Conservation (phyloP, 2,888 invertebrate species). For the Plagodis dolabraria region DNA sequence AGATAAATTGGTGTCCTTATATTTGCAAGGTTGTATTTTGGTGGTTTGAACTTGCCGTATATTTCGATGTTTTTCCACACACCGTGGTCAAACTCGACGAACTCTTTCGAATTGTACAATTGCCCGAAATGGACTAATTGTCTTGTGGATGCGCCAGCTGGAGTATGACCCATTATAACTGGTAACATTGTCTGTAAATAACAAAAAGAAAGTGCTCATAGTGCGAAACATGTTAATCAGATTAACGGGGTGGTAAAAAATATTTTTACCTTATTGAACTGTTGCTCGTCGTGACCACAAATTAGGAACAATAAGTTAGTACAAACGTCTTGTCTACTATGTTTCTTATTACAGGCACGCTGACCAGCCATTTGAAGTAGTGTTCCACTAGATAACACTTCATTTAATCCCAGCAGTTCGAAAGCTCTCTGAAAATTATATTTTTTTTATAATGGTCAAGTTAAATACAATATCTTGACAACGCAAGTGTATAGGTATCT, state of each 20-base stretch:
- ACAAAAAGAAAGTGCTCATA: constrained; percentile 35
- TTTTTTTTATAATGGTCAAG: too few relatives aligned
- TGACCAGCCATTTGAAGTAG: constrained; percentile 79
- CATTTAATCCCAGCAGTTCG: constrained; percentile 72
- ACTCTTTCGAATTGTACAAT: constrained; percentile 71
- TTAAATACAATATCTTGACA: too few relatives aligned
- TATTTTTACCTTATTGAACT: constrained; percentile 77
- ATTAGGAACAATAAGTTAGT: constrained; percentile 86
- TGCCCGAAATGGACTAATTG: constrained; percentile 83
- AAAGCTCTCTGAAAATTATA: constrained; percentile 59
- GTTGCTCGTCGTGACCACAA: constrained; percentile 80
- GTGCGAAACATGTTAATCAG: too few relatives aligned
- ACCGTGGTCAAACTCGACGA: constrained; percentile 81
- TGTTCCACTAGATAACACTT: constrained; percentile 84
- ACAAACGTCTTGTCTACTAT: constrained; percentile 82
- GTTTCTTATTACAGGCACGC: constrained; percentile 76
- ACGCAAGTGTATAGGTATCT: too few relatives aligned
- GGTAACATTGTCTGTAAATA: constrained; percentile 76
- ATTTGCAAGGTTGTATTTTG: constrained; percentile 74
- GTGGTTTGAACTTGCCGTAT: constrained; percentile 80
- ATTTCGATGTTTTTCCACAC: constrained; percentile 63
- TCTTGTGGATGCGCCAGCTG: constrained; percentile 78
- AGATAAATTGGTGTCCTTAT: constrained; percentile 77
- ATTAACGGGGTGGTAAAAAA: background rate
- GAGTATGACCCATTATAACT: constrained; percentile 77